Base-by-base conservation (phyloP, 2,797 vertebrate genomes). In the Catamblyrhynchus diadema region DNA sequence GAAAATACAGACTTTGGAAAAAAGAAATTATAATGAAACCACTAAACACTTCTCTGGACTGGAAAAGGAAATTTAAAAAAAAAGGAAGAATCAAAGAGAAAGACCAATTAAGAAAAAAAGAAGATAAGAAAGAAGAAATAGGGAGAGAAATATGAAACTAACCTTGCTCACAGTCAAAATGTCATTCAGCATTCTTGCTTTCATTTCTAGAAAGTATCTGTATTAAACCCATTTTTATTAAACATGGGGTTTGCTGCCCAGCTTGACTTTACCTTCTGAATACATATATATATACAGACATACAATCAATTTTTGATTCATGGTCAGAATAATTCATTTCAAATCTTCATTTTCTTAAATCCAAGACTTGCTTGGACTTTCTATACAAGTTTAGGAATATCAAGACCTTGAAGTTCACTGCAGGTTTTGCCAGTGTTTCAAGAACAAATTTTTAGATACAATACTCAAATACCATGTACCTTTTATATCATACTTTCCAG, bases 161-260 rank as follows among this genome's bases (percentile, higher is more conserved):
- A 95, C 96, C 75, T 96, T 95, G 95, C 67, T 95, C 72, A 87
- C 70, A 96, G 81, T 94, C 93, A 96, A 97, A 97, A 97, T 97
- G 96, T 95, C 97, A 97, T 81, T 94, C 87, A 96, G 74, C 81
- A 93, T 97, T 95, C 70, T 94, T 93, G 93, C 94, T 96, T 97
- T 97, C 93, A 97, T 96, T 97, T 95, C 86, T 87, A 95, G 92
- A 96, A 95, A 96, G 93, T 83, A 96, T 78, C 51, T 96, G 45
- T 88, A 92, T 97, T 95, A 97, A 96, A 97, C 70, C 86, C 85
- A 94, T 96, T 97, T 97, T 97, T 97, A 98, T 97, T 97, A 97
- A 97, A 97, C 96, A 87, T 89, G 67, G 24, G 32, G 51, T 71
- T 91, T 94, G 37, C 77, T 94, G 82, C 86, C 87, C 86, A 92